Base-by-base conservation (phyloP, 2,797 vertebrate species). In the Dendrocincla tyrannina region DNA sequence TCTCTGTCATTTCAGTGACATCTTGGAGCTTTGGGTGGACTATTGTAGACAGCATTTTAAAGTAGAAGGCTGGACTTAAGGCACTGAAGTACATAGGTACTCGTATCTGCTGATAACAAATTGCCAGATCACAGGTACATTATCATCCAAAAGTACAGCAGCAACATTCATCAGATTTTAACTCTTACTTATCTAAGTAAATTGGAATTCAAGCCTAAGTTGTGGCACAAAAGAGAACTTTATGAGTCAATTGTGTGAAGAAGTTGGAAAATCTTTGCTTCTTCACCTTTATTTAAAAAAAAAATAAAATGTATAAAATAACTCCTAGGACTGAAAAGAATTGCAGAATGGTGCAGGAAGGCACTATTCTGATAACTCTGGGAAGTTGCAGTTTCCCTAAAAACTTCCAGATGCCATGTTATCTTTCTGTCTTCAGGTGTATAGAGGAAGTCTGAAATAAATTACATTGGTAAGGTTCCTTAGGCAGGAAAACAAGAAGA, bases 301-400 rank as follows among this genome's bases (percentile, higher is more conserved):
- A 17, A 47, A 9, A 50, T 17, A 17, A 47, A 9, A 33, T 8
- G 2, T 28, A 47, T 50, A 37, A 55, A 80, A 56, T 30, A 60
- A 41, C 9, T n/a, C 14, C 7, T 16, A 49, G n/a, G 4, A 78
- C 15, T 22, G 8, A 25, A 78, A 86, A 78, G 6, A 80, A 59
- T 39, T 80, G 15, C 6, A 32, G 5, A 10, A 22, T 14, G 7
- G 11, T 58, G 30, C 86, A 78, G 39, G 30, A 53, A 69, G 17
- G 6, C 10, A 22, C 5, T 50, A 10, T 47, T 42, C 17, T 9
- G 6, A 6, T 25, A 64, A 58, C 11, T 39, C 11, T 0, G 0
- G 49, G 50, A 59, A 18, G 5, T 20, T 28, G 69, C 11, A 35
- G 24, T 63, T 80, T 83, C 39, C 75, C 35, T 76, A 49, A 39